A percentile compares a stretch with the other conserved stretches of the same genome.
phyloP scores from a whole-genome alignment of 2,888 invertebrate species.

The Melanotus villosus region DNA sequence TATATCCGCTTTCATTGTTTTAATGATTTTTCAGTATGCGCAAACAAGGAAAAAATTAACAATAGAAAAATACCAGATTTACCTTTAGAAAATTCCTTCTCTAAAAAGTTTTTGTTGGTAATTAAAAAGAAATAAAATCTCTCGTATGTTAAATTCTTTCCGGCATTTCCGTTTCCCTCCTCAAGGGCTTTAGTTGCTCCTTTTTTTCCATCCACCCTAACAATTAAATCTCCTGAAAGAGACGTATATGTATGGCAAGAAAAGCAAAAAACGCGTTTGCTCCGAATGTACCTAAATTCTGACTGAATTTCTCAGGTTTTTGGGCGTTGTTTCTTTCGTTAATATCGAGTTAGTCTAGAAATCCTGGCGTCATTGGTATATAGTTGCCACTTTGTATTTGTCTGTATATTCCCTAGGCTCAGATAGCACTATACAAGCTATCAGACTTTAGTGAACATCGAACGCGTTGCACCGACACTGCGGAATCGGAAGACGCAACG shows the following conservation, averaged over 20 bases:
- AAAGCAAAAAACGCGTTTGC: slow-evolving; percentile 5
- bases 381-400: slow-evolving; percentile 52
- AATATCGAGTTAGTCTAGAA: slow-evolving; percentile 25
- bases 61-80: no score
- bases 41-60: no score
- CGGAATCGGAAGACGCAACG: slow-evolving; percentile 48
- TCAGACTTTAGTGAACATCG: slow-evolving; percentile 50
- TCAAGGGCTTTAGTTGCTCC: no score
- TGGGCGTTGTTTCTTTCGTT: background rate
- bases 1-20: no score
- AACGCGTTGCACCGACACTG: slow-evolving; percentile 52
- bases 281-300: background rate
- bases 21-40: no score
- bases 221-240: no score
- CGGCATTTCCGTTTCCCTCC: no score
- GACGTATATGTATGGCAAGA: slow-evolving; percentile 13
- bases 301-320: background rate
- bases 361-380: slow-evolving; percentile 35
- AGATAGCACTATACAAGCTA: slow-evolving; percentile 51
- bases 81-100: background rate
- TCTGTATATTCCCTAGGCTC: slow-evolving; percentile 53
- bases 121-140: no score
- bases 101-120: no score
- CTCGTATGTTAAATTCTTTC: no score
- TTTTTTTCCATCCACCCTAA: no score